Percentiles rank a stretch among this genome's conserved stretches.
These are phyloP conservation scores for Minunthozetes semirufus DNA, from an alignment of 2,888 invertebrate species.

Conservation along the genomic window DNA sequence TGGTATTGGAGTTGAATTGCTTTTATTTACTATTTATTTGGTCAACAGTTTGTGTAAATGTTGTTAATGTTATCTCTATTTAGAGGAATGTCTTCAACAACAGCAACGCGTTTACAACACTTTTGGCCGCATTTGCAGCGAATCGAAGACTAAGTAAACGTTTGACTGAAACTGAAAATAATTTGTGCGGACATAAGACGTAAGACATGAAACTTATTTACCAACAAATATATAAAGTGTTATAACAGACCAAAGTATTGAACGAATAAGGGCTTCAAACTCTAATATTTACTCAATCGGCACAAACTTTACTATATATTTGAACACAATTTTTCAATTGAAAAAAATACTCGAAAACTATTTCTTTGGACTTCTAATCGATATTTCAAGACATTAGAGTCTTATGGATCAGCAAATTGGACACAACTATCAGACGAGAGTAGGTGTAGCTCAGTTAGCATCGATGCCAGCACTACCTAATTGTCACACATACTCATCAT, in stretches of 20 bases:
- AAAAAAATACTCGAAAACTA: not conserved
- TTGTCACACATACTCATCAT: not conserved
- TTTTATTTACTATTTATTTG: not conserved
- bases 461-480: constrained; percentile 3
- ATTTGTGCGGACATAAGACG: not conserved
- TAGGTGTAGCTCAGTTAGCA: not conserved
- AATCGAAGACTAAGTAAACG: constrained; percentile 3
- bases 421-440: constrained; percentile 11
- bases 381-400: not conserved
- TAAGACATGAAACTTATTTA: not conserved
- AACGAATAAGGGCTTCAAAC: not conserved
- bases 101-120: not conserved
- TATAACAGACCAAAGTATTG: not conserved
- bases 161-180: not conserved
- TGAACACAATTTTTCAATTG: not conserved
- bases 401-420: not conserved
- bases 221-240: not conserved
- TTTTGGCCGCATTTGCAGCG: not conserved
- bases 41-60: not conserved
- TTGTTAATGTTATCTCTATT: not conserved
- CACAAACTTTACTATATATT: not conserved
- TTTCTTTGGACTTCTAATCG: not conserved
- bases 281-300: not conserved
- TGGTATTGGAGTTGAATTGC: not conserved
- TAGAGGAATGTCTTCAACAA: not conserved